A percentile compares a stretch with the other conserved stretches of the same genome.
Evolutionary conservation across 2,888 invertebrate species (phyloP).

Genomic region (Eulithis prunata): DNA sequence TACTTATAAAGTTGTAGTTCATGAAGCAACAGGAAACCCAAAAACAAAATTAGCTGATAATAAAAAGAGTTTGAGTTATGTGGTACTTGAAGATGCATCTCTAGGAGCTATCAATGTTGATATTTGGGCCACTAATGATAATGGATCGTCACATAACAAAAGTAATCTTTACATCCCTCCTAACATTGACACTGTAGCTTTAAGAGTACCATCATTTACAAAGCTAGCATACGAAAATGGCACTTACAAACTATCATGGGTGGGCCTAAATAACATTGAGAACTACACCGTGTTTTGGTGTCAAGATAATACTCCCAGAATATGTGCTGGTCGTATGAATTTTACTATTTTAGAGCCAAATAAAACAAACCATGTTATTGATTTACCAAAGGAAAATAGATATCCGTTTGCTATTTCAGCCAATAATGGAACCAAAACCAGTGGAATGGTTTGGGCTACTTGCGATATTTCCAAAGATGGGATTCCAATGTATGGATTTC

Average conservation of each 20-base stretch:
- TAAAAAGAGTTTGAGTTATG: constrained; percentile 84
- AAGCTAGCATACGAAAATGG: constrained; percentile 90
- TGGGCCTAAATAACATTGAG: constrained; percentile 79
- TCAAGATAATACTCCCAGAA: constrained; percentile 68
- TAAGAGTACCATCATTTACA: constrained; percentile 83
- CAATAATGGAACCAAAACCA: constrained; percentile 87
- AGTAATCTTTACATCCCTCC: constrained; percentile 86
- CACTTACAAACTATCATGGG: constrained; percentile 90
- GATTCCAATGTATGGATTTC: constrained; percentile 83
- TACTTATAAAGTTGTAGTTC: constrained; percentile 84
- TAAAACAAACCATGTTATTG: constrained; percentile 82
- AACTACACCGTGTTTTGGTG: constrained; percentile 95
- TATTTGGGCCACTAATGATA: constrained; percentile 86
- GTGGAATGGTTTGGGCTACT: constrained; percentile 94
- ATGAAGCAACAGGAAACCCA: constrained; percentile 58
- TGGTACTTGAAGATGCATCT: constrained; percentile 82
- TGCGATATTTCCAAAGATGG: constrained; percentile 84
- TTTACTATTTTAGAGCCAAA: constrained; percentile 65
- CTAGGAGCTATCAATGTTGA: constrained; percentile 74
- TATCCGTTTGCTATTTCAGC: constrained; percentile 93
- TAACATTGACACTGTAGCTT: constrained; percentile 69
- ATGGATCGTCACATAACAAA: constrained; percentile 83
- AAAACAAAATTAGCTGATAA: constrained; percentile 70
- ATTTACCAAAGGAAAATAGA: constrained; percentile 83
- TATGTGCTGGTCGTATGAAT: constrained; percentile 83